These are phyloP conservation scores for Botia kubotai DNA, from an alignment of 2,797 vertebrate genomes.

Conservation along the genomic window DNA sequence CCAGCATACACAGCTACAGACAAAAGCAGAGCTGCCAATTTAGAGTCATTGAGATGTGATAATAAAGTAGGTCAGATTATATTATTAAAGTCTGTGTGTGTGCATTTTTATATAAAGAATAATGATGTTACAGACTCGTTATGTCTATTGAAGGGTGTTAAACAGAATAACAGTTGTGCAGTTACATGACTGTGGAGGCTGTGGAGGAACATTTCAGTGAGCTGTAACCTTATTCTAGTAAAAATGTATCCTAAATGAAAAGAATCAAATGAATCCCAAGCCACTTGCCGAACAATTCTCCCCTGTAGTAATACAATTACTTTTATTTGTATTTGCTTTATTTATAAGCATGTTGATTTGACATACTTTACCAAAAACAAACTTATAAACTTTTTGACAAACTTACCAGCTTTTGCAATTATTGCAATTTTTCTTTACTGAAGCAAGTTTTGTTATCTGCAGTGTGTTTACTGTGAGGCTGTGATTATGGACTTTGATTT, in stretches of 20 bases:
- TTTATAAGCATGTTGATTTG: neutral
- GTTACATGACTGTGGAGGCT: slow-evolving; percentile 2
- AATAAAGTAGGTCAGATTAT: slow-evolving; percentile 53
- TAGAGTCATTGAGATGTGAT: slow-evolving; percentile 48
- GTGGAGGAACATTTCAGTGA: slow-evolving; percentile 5
- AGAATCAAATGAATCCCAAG: neutral
- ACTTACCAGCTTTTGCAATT: neutral
- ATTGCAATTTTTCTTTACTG: neutral
- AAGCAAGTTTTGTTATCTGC: neutral
- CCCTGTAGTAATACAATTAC: neutral
- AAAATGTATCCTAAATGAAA: neutral
- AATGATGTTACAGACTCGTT: slow-evolving; percentile 30
- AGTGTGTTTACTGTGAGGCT: slow-evolving; percentile 29
- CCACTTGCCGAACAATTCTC: neutral
- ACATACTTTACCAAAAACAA: neutral
- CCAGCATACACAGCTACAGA: slow-evolving; percentile 44
- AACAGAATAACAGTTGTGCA: slow-evolving; percentile 2
- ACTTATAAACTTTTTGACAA: no score
- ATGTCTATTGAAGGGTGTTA: slow-evolving; percentile 32
- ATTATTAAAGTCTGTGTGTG: slow-evolving; percentile 47
- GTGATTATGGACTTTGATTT: slow-evolving; percentile 58
- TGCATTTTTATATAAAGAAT: slow-evolving; percentile 30
- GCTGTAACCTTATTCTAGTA: neutral
- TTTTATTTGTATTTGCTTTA: neutral
- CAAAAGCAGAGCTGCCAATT: slow-evolving; percentile 44